phyloP scores from a whole-genome alignment of 2,888 invertebrate genomes.

The Drosophila paramelanica region DNA sequence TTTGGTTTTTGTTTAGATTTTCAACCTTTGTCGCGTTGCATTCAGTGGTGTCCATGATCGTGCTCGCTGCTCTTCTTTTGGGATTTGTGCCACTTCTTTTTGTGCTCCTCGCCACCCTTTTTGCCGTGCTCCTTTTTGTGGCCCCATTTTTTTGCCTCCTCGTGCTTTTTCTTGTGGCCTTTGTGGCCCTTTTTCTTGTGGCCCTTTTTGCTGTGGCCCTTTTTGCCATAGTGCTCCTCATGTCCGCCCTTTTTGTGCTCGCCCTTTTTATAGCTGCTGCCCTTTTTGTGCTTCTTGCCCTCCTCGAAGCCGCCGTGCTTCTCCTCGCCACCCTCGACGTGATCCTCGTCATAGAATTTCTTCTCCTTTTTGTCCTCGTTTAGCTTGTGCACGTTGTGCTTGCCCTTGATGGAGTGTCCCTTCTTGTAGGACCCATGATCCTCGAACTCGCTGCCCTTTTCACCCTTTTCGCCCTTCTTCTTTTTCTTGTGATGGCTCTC shows the following conservation, averaged over 20 bases:
- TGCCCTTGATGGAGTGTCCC: constrained; percentile 94
- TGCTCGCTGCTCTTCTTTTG: constrained; percentile 86
- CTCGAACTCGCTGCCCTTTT: constrained; percentile 85
- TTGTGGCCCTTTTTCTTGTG: constrained; percentile 92
- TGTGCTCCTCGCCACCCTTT: constrained; percentile 92
- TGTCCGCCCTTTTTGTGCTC: constrained; percentile 91
- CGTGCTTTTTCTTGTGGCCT: constrained; percentile 91
- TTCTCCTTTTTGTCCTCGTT: constrained; percentile 95
- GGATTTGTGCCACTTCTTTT: constrained; percentile 90
- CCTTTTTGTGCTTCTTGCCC: constrained; percentile 92
- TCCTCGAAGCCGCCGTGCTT: constrained; percentile 93
- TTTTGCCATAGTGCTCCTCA: constrained; percentile 91
- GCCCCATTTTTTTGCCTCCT: constrained; percentile 91
- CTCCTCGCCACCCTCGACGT: constrained; percentile 92
- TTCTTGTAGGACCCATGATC: constrained; percentile 90
- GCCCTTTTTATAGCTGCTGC: constrained; percentile 92
- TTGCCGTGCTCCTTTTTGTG: constrained; percentile 91
- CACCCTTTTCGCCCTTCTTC: constrained; percentile 86
- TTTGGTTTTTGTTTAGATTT: neutral
- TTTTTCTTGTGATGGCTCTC: constrained; percentile 85
- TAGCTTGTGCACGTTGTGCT: constrained; percentile 93
- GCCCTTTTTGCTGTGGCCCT: constrained; percentile 92
- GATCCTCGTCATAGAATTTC: constrained; percentile 94
- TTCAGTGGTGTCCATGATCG: constrained; percentile 65
- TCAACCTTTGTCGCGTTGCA: too few relatives aligned